A percentile compares a stretch with the other conserved stretches of the same genome.
These are phyloP conservation scores for Hycleus cichorii DNA, from an alignment of 1,140 invertebrate genomes.

Conservation along the genomic window DNA sequence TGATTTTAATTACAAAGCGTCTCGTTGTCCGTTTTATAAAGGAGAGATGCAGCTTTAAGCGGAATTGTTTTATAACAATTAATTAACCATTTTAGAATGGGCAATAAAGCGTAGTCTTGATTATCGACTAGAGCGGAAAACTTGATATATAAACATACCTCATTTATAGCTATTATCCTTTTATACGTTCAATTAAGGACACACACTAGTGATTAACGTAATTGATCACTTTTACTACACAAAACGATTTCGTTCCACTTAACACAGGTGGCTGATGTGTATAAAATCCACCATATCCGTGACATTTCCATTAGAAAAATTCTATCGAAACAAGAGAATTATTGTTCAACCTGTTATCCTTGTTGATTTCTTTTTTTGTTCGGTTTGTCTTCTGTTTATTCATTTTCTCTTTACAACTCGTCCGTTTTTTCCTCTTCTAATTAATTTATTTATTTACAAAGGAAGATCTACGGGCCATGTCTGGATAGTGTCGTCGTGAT, in stretches of 20 bases:
- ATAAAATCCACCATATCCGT: slow-evolving; percentile 1
- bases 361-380: too few species aligned
- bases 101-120: too few species aligned
- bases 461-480: slow-evolving; percentile 2
- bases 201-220: slow-evolving; percentile 5
- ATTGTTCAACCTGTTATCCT: too few species aligned
- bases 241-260: background rate
- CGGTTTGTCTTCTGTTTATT: too few species aligned
- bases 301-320: background rate
- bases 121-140: slow-evolving; percentile 1
- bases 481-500: background rate
- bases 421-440: background rate
- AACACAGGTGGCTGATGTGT: background rate
- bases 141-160: background rate
- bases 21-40: background rate
- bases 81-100: slow-evolving; percentile 8
- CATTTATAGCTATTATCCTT: background rate
- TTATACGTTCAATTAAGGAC: slow-evolving; percentile 6
- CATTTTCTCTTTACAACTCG: too few species aligned
- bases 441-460: slow-evolving; percentile 4
- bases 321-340: too few species aligned
- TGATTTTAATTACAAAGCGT: slow-evolving; percentile 4
- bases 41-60: slow-evolving; percentile 1
- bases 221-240: slow-evolving; percentile 3
- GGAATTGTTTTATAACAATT: slow-evolving; percentile 7